A percentile compares a stretch with the other conserved stretches of the same genome.
These are phyloP conservation scores for Dysmachus trigonus DNA, from an alignment of 2,888 invertebrate species.

Conservation along the genomic window DNA sequence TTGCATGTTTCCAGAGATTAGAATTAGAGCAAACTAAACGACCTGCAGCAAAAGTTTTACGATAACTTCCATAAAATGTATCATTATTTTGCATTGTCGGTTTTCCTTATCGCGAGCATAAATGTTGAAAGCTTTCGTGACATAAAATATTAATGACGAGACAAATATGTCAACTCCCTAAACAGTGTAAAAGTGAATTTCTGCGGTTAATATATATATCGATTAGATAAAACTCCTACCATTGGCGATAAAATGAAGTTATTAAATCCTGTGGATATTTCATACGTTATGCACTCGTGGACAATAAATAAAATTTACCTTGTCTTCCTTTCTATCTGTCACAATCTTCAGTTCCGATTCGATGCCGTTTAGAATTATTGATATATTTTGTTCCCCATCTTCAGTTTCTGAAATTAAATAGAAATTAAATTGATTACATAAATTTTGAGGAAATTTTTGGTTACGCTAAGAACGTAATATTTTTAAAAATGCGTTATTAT, in stretches of 20 bases:
- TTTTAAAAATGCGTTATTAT: too few species aligned
- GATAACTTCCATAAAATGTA: not conserved
- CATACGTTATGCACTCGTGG: not conserved
- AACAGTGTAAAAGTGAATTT: not conserved
- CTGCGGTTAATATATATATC: not conserved
- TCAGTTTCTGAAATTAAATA: conserved; percentile 68
- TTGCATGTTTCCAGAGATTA: not conserved
- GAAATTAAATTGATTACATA: not conserved
- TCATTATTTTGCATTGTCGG: not conserved
- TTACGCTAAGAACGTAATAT: too few species aligned
- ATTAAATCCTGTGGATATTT: not conserved
- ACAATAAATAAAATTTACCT: conserved; percentile 55
- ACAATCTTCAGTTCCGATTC: conserved; percentile 92
- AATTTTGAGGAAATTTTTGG: too few species aligned
- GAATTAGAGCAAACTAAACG: not conserved
- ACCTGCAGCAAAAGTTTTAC: not conserved
- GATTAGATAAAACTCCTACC: not conserved
- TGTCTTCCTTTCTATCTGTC: conserved; percentile 64
- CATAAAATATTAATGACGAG: not conserved
- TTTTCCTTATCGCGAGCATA: not conserved
- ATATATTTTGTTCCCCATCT: conserved; percentile 84
- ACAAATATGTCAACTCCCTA: not conserved
- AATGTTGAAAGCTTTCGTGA: not conserved
- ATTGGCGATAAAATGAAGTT: not conserved
- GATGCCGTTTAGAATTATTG: conserved; percentile 91